phyloP scores from a whole-genome alignment of 53 echinoderm and acorn worm species.

The Temnopleurus reevesii region DNA sequence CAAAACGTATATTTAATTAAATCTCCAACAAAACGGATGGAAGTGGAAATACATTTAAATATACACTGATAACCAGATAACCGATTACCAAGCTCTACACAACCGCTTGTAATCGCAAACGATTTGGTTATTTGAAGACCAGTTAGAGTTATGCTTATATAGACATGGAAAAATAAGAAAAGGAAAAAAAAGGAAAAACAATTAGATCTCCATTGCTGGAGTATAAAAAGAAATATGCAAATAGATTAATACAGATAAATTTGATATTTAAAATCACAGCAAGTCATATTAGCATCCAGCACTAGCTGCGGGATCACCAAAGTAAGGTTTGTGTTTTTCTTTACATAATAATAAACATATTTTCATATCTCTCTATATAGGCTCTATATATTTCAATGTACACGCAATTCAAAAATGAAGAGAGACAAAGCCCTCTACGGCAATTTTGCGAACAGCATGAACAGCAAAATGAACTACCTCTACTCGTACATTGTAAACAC shows the following conservation, averaged over 20 bases:
- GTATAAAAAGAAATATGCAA: slow-evolving; percentile 49
- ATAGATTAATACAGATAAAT: slow-evolving; percentile 42
- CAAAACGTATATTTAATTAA: slow-evolving; percentile 65
- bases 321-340: neutral
- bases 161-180: slow-evolving; percentile 40
- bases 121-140: slow-evolving; percentile 54
- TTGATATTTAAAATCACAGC: slow-evolving; percentile 50
- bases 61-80: slow-evolving; percentile 51
- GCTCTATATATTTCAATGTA: slow-evolving; percentile 41
- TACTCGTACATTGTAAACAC: neutral
- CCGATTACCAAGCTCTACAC: slow-evolving; percentile 56
- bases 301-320: slow-evolving; percentile 46
- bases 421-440: neutral
- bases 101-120: slow-evolving; percentile 49
- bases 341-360: slow-evolving; percentile 31
- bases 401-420: slow-evolving; percentile 11
- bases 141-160: slow-evolving; percentile 38
- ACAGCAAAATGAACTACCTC: slow-evolving; percentile 1
- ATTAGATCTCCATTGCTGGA: neutral
- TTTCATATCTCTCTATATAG: slow-evolving; percentile 23
- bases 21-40: slow-evolving; percentile 66
- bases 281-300: slow-evolving; percentile 48
- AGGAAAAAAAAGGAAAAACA: neutral
- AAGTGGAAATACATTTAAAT: slow-evolving; percentile 65
- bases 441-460: neutral